A percentile compares a stretch with the other conserved stretches of the same genome.
Conservation (phyloP, 2,113 vertebrate genomes). For the Sula dactylatra region DNA sequence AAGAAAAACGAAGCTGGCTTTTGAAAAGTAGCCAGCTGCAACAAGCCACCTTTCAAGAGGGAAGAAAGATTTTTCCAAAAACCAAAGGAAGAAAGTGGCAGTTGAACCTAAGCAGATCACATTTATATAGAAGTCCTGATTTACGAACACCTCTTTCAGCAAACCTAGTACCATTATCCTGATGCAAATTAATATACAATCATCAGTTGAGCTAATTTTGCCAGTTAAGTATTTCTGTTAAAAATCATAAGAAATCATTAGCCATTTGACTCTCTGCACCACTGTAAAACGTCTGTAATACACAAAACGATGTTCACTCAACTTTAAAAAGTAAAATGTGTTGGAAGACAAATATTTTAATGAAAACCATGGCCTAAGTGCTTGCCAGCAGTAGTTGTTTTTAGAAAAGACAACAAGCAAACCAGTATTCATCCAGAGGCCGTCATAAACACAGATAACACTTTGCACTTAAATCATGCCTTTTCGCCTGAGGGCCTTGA, state of each 20-base stretch:
- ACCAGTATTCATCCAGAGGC: not conserved
- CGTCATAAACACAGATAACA: not conserved
- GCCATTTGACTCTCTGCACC: constrained; percentile 5
- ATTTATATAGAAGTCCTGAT: not conserved
- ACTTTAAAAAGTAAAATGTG: constrained; percentile 59
- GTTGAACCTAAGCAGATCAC: constrained; percentile 31
- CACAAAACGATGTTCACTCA: not conserved
- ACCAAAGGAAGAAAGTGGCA: constrained; percentile 52
- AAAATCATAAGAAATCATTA: not conserved
- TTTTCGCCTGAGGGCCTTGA: not conserved
- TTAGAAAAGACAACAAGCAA: not conserved
- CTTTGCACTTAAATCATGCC: not conserved
- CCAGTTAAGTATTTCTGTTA: not conserved
- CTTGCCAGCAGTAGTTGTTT: not conserved
- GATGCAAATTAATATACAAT: not conserved
- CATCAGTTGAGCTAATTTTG: not conserved
- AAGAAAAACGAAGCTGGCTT: not conserved
- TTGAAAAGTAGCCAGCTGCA: constrained; percentile 30
- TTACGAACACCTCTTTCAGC: constrained; percentile 22
- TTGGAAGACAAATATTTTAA: constrained; percentile 67
- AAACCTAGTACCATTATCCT: not conserved
- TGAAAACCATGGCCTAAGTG: not conserved
- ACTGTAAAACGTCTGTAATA: not conserved
- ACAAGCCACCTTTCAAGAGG: constrained; percentile 41
- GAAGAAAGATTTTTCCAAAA: constrained; percentile 19